phyloP scores from a whole-genome alignment of 2,888 invertebrate genomes.

The Caenorhabditis angaria region DNA sequence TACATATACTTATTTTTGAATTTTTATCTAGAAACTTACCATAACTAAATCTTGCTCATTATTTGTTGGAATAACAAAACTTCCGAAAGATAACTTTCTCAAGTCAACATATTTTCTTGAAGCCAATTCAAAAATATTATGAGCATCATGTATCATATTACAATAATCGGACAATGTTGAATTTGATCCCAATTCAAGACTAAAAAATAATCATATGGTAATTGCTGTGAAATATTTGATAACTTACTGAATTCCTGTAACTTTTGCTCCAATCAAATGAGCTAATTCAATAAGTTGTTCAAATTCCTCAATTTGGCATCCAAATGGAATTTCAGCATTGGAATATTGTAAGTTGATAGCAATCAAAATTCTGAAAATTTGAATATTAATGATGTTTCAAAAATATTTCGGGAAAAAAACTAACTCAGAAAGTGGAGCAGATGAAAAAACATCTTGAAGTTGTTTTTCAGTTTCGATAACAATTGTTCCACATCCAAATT shows the following conservation, averaged over 20 bases:
- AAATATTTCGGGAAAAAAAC: background rate
- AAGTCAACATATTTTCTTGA: slow-evolving; percentile 16
- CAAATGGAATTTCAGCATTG: slow-evolving; percentile 53
- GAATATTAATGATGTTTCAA: background rate
- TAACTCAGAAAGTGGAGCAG: background rate
- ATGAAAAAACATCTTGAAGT: slow-evolving; percentile 50
- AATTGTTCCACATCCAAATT: slow-evolving; percentile 50
- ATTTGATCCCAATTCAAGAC: slow-evolving; percentile 25
- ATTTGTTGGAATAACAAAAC: slow-evolving; percentile 18
- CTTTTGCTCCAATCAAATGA: slow-evolving; percentile 50
- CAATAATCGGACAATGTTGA: slow-evolving; percentile 20
- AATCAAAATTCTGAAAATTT: slow-evolving; percentile 35
- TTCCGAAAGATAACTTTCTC: slow-evolving; percentile 23
- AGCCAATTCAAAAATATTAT: slow-evolving; percentile 24
- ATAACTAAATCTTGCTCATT: slow-evolving; percentile 6
- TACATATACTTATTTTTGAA: slow-evolving; percentile 5
- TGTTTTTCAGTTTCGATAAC: slow-evolving; percentile 66
- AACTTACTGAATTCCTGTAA: slow-evolving; percentile 73
- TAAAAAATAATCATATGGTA: slow-evolving; percentile 11
- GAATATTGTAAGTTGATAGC: slow-evolving; percentile 33
- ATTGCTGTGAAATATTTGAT: background rate
- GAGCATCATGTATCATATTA: slow-evolving; percentile 26
- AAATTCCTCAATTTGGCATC: slow-evolving; percentile 66
- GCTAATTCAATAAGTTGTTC: slow-evolving; percentile 58
- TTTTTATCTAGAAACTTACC: background rate